Base-by-base conservation (phyloP, 2,888 invertebrate genomes). In the Chrysolina oricalcia region DNA sequence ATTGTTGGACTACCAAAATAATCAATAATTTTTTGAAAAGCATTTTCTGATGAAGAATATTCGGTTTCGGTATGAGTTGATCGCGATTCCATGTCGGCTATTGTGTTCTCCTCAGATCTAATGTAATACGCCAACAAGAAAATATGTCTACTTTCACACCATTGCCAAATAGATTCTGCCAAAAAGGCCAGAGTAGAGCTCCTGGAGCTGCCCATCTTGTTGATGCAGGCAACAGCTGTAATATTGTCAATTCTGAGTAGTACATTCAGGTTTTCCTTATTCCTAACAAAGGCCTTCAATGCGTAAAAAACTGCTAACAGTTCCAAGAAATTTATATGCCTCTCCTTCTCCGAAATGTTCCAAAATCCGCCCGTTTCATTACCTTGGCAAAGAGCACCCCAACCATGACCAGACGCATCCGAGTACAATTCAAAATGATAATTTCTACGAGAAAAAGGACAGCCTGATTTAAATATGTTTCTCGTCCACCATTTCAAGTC, bases 331-430 rank as follows among this genome's bases (percentile, higher is more conserved):
- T 73, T 73, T 27, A 73, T 73, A 23, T 73, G 40, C 50, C 3
- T 62, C 4, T 68, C 62, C 35, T n/a, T 68, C 59, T 62, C 40
- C n/a, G 23, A 13, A 6, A 17, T 13, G 27, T 63, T 48, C 73
- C 73, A 73, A 17, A 67, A 68, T 6, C 68, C 73, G 17, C 68
- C 68, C n/a, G 68, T 13, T 15, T 3, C 13, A 15, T 10, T 10
- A 4, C 9, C 19, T 5, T 11, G 27, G 64, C 64, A 63, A 27
- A 15, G 64, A 13, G 64, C 71, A 1, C 71, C 71, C 71, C 71
- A 71, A 63, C 71, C 64, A 48, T 5, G 15, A n/a, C n/a, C n/a
- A 64, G 71, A 71, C 15, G 64, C 71, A 64, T 71, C 71, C 46
- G 71, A 19, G 43, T 48, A 48, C 5, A 48, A 4, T 10, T 4